Conservation (phyloP, 1,140 invertebrate genomes). For the Aphidius gifuensis region DNA sequence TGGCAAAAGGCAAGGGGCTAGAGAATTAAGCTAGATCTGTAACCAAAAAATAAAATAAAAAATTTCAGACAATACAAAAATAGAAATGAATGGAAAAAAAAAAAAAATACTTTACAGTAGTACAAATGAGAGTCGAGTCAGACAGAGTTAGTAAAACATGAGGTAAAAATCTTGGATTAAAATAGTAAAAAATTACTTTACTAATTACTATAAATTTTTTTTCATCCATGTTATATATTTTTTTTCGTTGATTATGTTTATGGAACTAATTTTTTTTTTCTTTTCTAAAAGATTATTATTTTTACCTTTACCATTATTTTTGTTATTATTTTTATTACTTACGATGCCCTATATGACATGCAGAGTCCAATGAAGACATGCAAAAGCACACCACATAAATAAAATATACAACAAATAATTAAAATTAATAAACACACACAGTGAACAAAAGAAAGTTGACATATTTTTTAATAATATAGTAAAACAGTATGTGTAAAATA, state of each 20-base stretch:
- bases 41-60: slow-evolving; percentile 2
- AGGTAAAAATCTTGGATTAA: not conserved
- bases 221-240: too few species aligned
- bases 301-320: slow-evolving; percentile 20
- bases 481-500: too few species aligned
- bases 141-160: not conserved
- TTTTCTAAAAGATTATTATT: not conserved
- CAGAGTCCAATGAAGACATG: slow-evolving; percentile 55
- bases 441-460: not conserved
- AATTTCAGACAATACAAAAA: not conserved
- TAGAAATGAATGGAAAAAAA: slow-evolving; percentile 5
- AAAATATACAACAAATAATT: slow-evolving; percentile 38
- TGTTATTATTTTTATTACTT: slow-evolving; percentile 44
- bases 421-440: too few species aligned
- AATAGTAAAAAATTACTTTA: too few species aligned
- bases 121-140: too few species aligned
- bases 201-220: too few species aligned
- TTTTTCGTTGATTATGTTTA: too few species aligned
- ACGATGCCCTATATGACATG: slow-evolving; percentile 54
- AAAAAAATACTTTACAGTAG: not conserved
- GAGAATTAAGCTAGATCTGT: not conserved
- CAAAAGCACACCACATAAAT: slow-evolving; percentile 51
- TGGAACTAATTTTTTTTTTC: not conserved
- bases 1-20: slow-evolving; percentile 2
- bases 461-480: too few species aligned